Evolutionary conservation across 2,888 invertebrate species (phyloP), one percentile per base, ranked within the genome.

Genomic region (Pandemis heparana): DNA sequence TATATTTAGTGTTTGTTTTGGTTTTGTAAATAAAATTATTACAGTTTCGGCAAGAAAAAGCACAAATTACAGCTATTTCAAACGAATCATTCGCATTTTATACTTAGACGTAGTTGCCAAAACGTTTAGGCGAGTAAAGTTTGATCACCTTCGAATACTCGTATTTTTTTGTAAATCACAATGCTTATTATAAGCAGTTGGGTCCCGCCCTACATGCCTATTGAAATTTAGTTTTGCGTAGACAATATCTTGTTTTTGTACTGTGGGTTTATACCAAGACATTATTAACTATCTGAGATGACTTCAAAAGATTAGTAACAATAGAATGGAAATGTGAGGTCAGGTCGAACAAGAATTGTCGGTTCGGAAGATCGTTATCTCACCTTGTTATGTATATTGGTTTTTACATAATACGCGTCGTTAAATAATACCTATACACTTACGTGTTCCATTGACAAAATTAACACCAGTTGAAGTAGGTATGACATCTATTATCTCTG

Each of bases 261-360:
- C 23, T 23, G 23, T 56, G 56, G 23, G 56, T 56, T 23, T 23
- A 16, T 56, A 23, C 23, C 56, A 56, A 56, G 3, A 23, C 23
- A 23, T 12, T 12, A 23, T 23, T n/a, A 23, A 18, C 2, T 18
- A 2, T 8, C 9, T 0, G 7, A 18, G 56, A 56, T 56, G 56
- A 56, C 56, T 56, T 23, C 5, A 16, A 53, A 56, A 56, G 56
- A 56, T 56, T 23, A 56, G 10, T 56, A 56, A 56, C 23, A 56
- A 56, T 56, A 56, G 23, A 23, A 56, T 56, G 56, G n/a, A 23
- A 12, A 56, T 43, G 56, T 56, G 9, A 56, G 56, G 56, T 56
- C 23, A 56, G 23, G 23, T 56, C 12, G 23, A 56, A 53, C 12
- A 56, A 23, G n/a, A 53, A 53, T 18, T 18, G 56, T 56, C 2